phyloP scores from a whole-genome alignment of 2,797 vertebrate species.

The Mormyrops boulengeri region DNA sequence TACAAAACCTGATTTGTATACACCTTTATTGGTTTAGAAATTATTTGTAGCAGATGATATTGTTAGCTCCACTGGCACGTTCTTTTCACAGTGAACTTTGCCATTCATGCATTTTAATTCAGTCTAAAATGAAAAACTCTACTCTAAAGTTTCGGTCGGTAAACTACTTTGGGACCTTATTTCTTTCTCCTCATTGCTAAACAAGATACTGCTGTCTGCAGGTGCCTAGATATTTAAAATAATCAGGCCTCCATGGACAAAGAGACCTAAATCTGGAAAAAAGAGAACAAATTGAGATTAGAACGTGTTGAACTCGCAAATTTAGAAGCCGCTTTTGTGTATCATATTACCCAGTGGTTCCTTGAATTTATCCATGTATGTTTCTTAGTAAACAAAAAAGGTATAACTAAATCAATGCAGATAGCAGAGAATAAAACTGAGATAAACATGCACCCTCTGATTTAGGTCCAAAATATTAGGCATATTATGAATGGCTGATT shows the following conservation, averaged over 20 bases:
- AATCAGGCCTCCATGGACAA: neutral
- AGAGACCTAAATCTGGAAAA: neutral
- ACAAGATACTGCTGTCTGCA: neutral
- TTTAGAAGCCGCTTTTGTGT: neutral
- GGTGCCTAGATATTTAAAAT: neutral
- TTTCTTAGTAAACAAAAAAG: neutral
- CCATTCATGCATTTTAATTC: neutral
- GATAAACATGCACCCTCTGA: neutral
- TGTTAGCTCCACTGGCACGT: neutral
- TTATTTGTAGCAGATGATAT: neutral
- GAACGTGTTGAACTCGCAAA: neutral
- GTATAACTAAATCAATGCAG: neutral
- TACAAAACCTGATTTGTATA: neutral
- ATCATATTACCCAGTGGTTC: neutral
- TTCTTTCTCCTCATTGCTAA: neutral
- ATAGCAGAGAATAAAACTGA: neutral
- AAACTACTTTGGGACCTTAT: neutral
- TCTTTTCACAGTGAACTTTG: neutral
- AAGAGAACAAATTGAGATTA: neutral
- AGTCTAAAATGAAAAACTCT: neutral
- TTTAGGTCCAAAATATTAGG: neutral
- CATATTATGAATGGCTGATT: neutral
- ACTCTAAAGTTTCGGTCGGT: neutral
- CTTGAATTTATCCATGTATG: neutral
- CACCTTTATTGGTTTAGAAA: neutral